Conservation (phyloP, 2,797 vertebrate species). For the Enteromius anoplus region DNA sequence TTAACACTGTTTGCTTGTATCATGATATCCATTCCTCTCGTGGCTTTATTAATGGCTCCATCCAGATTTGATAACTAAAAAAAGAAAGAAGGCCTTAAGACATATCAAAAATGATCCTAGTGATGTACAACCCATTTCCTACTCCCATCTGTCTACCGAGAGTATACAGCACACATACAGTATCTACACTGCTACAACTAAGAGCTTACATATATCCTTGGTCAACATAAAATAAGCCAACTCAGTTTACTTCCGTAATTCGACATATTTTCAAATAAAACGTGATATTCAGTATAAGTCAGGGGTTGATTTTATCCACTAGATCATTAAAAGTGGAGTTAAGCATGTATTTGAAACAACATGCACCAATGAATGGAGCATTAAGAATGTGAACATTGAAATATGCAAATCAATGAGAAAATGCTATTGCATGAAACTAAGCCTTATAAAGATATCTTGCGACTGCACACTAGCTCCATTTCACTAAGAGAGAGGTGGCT, state of each 20-base stretch:
- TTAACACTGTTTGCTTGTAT: not conserved
- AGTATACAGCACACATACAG: not conserved
- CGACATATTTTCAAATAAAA: slow-evolving; percentile 11
- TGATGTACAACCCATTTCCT: slow-evolving; percentile 34
- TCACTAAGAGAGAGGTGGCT: not conserved
- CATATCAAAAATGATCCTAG: slow-evolving; percentile 27
- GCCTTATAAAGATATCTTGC: slow-evolving; percentile 7
- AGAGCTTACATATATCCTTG: not conserved
- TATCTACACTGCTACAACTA: not conserved
- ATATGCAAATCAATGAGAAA: slow-evolving; percentile 22
- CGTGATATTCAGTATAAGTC: not conserved
- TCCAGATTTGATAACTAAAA: slow-evolving; percentile 7
- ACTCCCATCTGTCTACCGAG: slow-evolving; percentile 13
- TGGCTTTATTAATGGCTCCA: not conserved
- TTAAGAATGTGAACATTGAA: slow-evolving; percentile 3
- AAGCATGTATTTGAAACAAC: slow-evolving; percentile 2
- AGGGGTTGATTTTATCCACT: not conserved
- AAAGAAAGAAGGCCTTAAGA: slow-evolving; percentile 24
- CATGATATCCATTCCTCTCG: not conserved
- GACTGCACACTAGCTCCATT: slow-evolving; percentile 3
- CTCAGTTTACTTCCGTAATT: not conserved
- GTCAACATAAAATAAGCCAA: not conserved
- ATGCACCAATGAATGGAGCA: not conserved
- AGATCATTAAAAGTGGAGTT: not conserved
- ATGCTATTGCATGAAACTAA: slow-evolving; percentile 13